These are phyloP conservation scores for Boulengeromyrus knoepffleri DNA, from an alignment of 2,113 vertebrate species.

Conservation along the genomic window DNA sequence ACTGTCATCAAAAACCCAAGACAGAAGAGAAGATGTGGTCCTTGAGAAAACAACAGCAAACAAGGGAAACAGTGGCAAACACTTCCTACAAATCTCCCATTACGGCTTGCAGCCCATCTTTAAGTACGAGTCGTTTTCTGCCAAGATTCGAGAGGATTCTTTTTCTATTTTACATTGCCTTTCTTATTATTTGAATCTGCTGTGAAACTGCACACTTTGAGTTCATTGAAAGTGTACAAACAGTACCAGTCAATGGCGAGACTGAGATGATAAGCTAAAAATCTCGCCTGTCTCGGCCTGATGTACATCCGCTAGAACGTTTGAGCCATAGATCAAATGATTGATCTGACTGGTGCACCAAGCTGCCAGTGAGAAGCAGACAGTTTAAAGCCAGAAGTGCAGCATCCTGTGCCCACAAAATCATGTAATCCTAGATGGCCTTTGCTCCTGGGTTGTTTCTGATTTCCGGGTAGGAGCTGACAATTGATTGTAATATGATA, in stretches of 20 bases:
- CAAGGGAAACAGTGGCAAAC: neutral
- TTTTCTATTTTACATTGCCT: neutral
- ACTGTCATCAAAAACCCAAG: neutral
- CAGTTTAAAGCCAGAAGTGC: neutral
- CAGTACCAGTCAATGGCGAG: neutral
- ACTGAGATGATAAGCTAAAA: neutral
- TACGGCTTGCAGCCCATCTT: neutral
- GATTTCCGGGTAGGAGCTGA: neutral
- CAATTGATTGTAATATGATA: constrained; percentile 7
- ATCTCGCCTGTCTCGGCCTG: neutral
- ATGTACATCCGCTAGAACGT: neutral
- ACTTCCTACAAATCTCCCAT: neutral
- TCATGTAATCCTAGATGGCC: neutral
- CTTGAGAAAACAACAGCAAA: neutral
- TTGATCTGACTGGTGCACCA: neutral
- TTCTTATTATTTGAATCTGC: neutral
- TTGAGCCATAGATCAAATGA: neutral
- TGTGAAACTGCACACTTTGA: neutral
- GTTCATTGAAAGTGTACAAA: neutral
- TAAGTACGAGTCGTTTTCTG: neutral
- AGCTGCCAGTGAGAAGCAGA: neutral
- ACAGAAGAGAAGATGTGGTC: neutral
- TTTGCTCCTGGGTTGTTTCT: neutral
- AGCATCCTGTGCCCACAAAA: neutral
- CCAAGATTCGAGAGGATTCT: neutral